phyloP scores from a whole-genome alignment of 2,113 vertebrate species.

The Fregetta grallaria region DNA sequence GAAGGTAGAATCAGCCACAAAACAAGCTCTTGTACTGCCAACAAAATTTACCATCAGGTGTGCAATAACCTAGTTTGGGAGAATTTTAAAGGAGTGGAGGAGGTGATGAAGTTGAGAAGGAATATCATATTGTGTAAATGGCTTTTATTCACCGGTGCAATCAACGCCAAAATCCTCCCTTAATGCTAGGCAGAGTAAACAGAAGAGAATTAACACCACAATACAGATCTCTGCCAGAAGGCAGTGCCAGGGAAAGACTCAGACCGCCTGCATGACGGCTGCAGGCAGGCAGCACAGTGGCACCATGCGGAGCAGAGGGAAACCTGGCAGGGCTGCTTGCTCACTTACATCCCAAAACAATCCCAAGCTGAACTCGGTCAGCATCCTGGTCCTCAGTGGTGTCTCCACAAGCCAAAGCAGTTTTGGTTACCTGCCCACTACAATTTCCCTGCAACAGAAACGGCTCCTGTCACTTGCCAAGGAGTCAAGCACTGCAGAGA shows the following conservation, averaged over 20 bases:
- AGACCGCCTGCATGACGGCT: rapidly evolving
- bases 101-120: not conserved
- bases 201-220: not conserved
- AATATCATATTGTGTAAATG: not conserved
- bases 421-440: not conserved
- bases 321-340: not conserved
- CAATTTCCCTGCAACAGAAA: not conserved
- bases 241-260: not conserved
- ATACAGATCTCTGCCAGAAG: not conserved
- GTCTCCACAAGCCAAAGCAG: not conserved
- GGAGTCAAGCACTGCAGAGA: not conserved
- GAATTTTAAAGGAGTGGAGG: not conserved
- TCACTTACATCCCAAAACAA: not conserved
- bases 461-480: not conserved
- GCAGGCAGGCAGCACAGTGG: not conserved
- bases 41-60: not conserved
- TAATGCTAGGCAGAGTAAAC: not conserved
- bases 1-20: not conserved
- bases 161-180: not conserved
- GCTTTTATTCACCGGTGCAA: not conserved
- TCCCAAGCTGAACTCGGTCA: not conserved
- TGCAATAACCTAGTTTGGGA: not conserved
- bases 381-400: not conserved
- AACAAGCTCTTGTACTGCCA: not conserved
- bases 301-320: rapidly evolving